A percentile compares a stretch with the other conserved stretches of the same genome.
These are phyloP conservation scores for Corbicula japonica DNA, from an alignment of 2,888 invertebrate genomes.

Conservation along the genomic window DNA sequence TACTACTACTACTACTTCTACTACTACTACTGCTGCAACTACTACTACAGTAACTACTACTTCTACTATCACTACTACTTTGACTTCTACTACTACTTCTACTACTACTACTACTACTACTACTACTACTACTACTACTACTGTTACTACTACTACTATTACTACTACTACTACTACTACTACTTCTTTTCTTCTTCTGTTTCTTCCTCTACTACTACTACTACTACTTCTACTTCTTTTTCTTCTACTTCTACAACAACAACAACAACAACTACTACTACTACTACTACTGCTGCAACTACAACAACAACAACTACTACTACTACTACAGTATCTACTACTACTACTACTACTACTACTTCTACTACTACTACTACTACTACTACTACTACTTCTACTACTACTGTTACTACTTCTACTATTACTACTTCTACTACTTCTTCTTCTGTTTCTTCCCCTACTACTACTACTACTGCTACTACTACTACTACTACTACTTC, in stretches of 20 bases:
- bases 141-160: constrained; percentile 23
- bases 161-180: constrained; percentile 25
- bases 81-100: constrained; percentile 6
- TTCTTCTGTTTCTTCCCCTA: not conserved
- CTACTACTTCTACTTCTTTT: constrained; percentile 19
- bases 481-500: constrained; percentile 8
- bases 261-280: constrained; percentile 14
- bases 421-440: constrained; percentile 18
- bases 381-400: constrained; percentile 24
- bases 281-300: constrained; percentile 26
- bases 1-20: constrained; percentile 8
- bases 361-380: constrained; percentile 25
- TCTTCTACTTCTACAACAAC: constrained; percentile 17
- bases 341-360: constrained; percentile 26
- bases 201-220: constrained; percentile 15
- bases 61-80: constrained; percentile 7
- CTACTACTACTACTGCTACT: constrained; percentile 14
- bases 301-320: constrained; percentile 22
- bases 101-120: constrained; percentile 18
- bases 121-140: constrained; percentile 14
- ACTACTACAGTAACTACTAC: constrained; percentile 15
- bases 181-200: not conserved
- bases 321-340: constrained; percentile 19
- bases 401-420: constrained; percentile 13
- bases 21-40: constrained; percentile 15